Percentiles rank a stretch among this genome's conserved stretches.
These are phyloP conservation scores for Ryuthela nishihirai DNA, from an alignment of 2,888 invertebrate species.

Conservation along the genomic window DNA sequence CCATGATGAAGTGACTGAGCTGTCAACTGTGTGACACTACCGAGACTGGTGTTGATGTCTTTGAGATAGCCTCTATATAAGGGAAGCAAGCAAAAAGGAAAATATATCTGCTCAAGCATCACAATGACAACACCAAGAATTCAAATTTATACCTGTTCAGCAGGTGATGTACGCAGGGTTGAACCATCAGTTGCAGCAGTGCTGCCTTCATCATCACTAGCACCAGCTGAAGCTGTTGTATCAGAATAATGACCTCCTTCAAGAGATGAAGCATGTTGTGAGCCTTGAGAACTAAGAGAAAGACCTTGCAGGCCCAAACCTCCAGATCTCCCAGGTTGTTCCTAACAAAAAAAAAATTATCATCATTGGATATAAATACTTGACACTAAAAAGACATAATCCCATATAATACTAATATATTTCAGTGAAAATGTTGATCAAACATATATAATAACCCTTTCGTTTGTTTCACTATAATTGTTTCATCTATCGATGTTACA, in stretches of 20 bases:
- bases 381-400: neutral
- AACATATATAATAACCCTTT: too few relatives aligned
- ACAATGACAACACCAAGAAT: too few relatives aligned
- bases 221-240: constrained; percentile 78
- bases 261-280: constrained; percentile 37
- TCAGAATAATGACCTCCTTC: constrained; percentile 69
- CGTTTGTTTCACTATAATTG: too few relatives aligned
- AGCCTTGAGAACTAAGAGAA: constrained; percentile 32
- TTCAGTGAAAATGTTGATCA: too few relatives aligned
- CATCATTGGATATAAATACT: neutral
- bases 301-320: constrained; percentile 31
- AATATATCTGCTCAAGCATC: too few relatives aligned
- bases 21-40: too few relatives aligned
- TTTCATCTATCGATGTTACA: too few relatives aligned
- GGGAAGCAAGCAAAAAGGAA: too few relatives aligned
- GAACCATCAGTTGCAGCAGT: constrained; percentile 94
- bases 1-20: too few relatives aligned
- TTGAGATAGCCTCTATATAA: too few relatives aligned
- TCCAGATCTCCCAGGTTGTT: constrained; percentile 32
- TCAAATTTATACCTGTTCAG: constrained; percentile 62
- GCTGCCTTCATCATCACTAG: constrained; percentile 91
- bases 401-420: too few relatives aligned
- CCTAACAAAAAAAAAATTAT: neutral
- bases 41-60: too few relatives aligned
- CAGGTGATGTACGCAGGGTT: constrained; percentile 78